A percentile compares a stretch with the other conserved stretches of the same genome.
These are phyloP conservation scores for Entosphenus tridentatus DNA, from an alignment of 2,113 vertebrate species.

Conservation along the genomic window DNA sequence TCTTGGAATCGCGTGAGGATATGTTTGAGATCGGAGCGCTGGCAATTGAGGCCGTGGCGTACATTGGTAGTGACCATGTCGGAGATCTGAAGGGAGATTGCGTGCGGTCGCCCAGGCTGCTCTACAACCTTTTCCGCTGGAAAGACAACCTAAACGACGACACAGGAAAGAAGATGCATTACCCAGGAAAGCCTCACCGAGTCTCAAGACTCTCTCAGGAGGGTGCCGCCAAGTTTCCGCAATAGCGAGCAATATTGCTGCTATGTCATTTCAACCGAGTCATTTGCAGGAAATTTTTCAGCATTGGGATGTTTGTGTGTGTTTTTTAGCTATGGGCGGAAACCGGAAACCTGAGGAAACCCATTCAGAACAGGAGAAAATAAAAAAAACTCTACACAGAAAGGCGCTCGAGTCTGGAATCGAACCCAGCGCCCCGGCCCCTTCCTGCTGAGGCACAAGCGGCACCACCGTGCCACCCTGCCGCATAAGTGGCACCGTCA, in stretches of 20 bases:
- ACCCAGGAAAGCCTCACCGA: too few relatives aligned
- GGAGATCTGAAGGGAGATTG: slow-evolving; percentile 26
- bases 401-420: too few relatives aligned
- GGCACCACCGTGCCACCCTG: not conserved
- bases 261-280: not conserved
- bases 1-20: slow-evolving; percentile 38
- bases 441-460: not conserved
- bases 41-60: slow-evolving; percentile 43
- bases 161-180: not conserved
- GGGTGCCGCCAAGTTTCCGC: not conserved
- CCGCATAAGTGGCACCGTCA: too few relatives aligned
- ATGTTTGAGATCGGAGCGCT: slow-evolving; percentile 61
- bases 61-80: slow-evolving; percentile 55
- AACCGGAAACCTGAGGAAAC: too few relatives aligned
- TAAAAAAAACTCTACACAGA: too few relatives aligned
- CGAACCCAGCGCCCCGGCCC: too few relatives aligned
- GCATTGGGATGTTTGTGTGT: not conserved
- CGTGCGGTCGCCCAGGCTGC: slow-evolving; percentile 45
- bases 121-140: slow-evolving; percentile 56
- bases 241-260: not conserved
- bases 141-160: slow-evolving; percentile 32
- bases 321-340: not conserved
- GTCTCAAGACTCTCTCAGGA: not conserved
- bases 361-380: too few relatives aligned
- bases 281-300: not conserved